Percentiles rank a stretch among this genome's conserved stretches.
These are phyloP conservation scores for Drosophila ficusphila DNA, from an alignment of 1,140 invertebrate species.

Conservation along the genomic window DNA sequence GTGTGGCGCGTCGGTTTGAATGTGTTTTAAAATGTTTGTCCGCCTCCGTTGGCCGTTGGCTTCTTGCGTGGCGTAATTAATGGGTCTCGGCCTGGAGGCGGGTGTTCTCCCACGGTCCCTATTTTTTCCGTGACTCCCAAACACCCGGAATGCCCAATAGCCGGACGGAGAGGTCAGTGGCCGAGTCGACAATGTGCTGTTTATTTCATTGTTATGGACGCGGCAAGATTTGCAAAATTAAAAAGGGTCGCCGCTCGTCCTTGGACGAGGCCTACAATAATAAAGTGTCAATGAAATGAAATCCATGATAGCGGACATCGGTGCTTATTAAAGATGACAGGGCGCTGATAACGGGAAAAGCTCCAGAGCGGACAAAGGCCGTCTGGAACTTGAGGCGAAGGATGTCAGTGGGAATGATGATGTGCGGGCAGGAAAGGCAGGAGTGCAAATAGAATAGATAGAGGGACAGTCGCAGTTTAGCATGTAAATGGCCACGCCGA, in stretches of 20 bases:
- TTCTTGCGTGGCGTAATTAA: conserved; percentile 69
- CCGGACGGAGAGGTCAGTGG: conserved; percentile 21
- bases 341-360: conserved; percentile 56
- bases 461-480: conserved; percentile 59
- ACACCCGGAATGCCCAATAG: conserved; percentile 1
- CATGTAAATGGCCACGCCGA: conserved; percentile 70
- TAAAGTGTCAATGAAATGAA: conserved; percentile 80
- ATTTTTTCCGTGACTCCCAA: conserved; percentile 8
- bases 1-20: conserved; percentile 30
- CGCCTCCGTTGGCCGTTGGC: conserved; percentile 22
- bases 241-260: conserved; percentile 70
- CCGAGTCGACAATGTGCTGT: conserved; percentile 54
- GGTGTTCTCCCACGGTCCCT: background rate
- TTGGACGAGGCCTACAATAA: conserved; percentile 49
- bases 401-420: conserved; percentile 19
- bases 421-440: background rate
- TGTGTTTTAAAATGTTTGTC: conserved; percentile 58
- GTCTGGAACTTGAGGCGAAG: conserved; percentile 37
- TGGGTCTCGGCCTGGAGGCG: conserved; percentile 48
- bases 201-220: conserved; percentile 77
- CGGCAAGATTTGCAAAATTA: conserved; percentile 76
- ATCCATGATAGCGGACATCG: conserved; percentile 75
- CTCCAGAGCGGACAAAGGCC: conserved; percentile 39
- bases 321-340: conserved; percentile 81
- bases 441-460: conserved; percentile 31